These are phyloP conservation scores for Uria lomvia DNA, from an alignment of 2,113 vertebrate genomes.

Conservation along the genomic window DNA sequence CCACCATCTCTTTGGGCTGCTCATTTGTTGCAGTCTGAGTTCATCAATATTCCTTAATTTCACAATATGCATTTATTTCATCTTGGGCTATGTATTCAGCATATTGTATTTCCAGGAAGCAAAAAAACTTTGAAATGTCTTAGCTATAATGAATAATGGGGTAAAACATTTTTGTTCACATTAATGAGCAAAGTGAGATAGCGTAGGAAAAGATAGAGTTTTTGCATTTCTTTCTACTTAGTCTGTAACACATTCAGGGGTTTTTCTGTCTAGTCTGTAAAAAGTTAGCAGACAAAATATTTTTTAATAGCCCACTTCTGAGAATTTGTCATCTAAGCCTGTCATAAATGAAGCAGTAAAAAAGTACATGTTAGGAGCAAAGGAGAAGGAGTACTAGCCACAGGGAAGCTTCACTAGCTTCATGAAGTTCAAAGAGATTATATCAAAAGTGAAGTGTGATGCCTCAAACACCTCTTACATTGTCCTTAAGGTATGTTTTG, in stretches of 20 bases:
- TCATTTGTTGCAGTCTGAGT: neutral
- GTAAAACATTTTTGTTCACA: neutral
- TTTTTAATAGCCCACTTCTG: neutral
- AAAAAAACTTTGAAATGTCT: neutral
- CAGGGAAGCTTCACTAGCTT: neutral
- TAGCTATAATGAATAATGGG: neutral
- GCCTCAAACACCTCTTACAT: neutral
- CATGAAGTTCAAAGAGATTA: neutral
- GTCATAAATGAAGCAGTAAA: neutral
- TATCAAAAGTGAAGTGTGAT: neutral
- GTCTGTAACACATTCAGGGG: fast-evolving
- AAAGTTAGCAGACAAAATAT: neutral
- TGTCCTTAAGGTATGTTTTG: neutral
- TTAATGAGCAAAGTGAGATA: neutral
- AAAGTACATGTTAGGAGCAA: neutral
- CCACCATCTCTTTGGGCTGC: neutral
- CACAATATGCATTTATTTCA: neutral
- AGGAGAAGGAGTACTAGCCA: neutral
- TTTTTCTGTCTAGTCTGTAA: neutral
- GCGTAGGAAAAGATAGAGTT: neutral
- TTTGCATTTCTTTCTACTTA: neutral
- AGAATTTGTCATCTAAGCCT: neutral
- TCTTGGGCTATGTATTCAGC: neutral
- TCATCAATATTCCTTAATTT: neutral
- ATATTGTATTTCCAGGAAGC: neutral